Evolutionary conservation across 2,113 vertebrate species (phyloP), one percentile per base, ranked within the genome.

Genomic region (Ceyx cyanopectus): DNA sequence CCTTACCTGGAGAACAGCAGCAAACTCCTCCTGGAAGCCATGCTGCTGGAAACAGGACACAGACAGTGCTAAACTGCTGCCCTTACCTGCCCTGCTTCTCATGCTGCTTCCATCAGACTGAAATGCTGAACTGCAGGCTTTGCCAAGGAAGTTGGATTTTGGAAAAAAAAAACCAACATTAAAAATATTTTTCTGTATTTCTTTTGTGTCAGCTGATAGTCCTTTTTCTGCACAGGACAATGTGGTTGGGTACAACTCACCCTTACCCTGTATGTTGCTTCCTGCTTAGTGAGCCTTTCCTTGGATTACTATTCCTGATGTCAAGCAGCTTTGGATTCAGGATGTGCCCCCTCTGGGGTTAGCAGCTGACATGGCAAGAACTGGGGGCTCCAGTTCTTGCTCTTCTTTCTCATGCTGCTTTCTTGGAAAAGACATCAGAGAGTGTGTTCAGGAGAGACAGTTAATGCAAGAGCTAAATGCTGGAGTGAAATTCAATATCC

Each of bases 21-120:
- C 95, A 97, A 95, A 81, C 95, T 99, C 29, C 96, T 97, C 0
- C 97, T 99, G 8, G 99, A 99, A 93, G 97, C 98, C 69, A 97
- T 99, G 98, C 97, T 99, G 85, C 96, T 99, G 51, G 99, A 99
- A 96, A 99, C 99, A 0, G 99, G 99, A 40, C 99, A 99, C 75
- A 98, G 98, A 21, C 56, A 91, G 3, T 95, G 99, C 24, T 99
- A 97, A 51, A 41, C 54, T 80, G 27, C 67, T 57, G 1, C 20
- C 24, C 24, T 63, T 82, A 53, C 20, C 2, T 37, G 56, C 23
- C 30, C 89, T 68, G 17, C 62, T 86, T 79, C 69, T 85, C 7
- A 12, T 4, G 43, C 62, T 73, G 34, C 37, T 66, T 76, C 9
- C 5, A 0, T 41, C 57, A 85, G 87, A 76, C n/a, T 62, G 78